These are phyloP conservation scores for Octodonta nipae DNA, from an alignment of 2,888 invertebrate genomes.

Conservation along the genomic window DNA sequence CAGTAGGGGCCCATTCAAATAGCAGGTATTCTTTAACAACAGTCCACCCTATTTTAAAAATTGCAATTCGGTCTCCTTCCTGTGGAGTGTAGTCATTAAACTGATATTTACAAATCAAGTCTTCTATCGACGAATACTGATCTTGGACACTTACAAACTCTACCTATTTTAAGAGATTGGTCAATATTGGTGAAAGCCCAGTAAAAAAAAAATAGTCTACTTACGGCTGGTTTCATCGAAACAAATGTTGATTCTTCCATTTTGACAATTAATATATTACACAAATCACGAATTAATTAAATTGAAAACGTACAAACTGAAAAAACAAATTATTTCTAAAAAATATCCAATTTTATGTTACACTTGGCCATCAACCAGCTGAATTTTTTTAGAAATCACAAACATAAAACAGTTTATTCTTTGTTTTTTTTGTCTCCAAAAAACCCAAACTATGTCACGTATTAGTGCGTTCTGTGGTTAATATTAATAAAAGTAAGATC, in stretches of 20 bases:
- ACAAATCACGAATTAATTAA: too few species aligned
- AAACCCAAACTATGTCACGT: too few species aligned
- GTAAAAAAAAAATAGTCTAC: background rate
- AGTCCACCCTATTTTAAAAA: conserved; percentile 32
- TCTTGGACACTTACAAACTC: conserved; percentile 25
- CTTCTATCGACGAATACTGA: conserved; percentile 24
- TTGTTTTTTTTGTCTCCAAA: too few species aligned
- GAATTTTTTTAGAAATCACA: too few species aligned
- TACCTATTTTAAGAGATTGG: conserved; percentile 18
- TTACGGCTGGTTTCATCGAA: background rate
- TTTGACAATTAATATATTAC: too few species aligned
- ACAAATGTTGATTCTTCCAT: background rate
- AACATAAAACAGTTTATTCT: too few species aligned
- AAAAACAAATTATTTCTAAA: too few species aligned
- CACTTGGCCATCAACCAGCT: too few species aligned
- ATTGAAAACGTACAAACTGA: too few species aligned
- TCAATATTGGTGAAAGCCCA: background rate
- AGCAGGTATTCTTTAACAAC: conserved; percentile 29
- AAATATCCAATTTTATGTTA: too few species aligned
- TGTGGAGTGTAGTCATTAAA: conserved; percentile 25
- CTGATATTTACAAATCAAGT: conserved; percentile 24
- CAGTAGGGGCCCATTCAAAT: conserved; percentile 28
- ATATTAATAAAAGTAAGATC: too few species aligned
- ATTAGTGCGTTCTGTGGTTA: too few species aligned
- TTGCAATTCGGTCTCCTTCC: conserved; percentile 30